These are phyloP conservation scores for Dasyprocta punctata DNA, from an alignment of 2,113 vertebrate species.

Conservation along the genomic window DNA sequence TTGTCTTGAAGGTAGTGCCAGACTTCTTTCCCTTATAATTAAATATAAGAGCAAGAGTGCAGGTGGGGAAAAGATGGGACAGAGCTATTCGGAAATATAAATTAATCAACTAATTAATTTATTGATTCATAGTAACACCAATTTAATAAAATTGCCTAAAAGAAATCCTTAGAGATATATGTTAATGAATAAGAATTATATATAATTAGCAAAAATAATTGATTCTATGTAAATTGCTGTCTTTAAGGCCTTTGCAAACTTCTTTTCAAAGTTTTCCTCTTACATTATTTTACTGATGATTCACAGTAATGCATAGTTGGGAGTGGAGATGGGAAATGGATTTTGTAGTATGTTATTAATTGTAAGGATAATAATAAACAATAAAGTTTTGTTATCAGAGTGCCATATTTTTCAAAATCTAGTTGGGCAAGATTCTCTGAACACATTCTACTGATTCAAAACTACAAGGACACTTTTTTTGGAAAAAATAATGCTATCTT, in stretches of 20 bases:
- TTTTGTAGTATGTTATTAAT: constrained; percentile 46
- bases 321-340: constrained; percentile 4
- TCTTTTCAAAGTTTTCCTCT: not conserved
- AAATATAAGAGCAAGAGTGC: not conserved
- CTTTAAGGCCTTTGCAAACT: not conserved
- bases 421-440: constrained; percentile 17
- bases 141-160: constrained; percentile 57
- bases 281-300: constrained; percentile 32
- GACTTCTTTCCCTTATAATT: constrained; percentile 40
- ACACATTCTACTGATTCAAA: constrained; percentile 15
- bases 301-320: not conserved
- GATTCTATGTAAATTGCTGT: not conserved
- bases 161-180: constrained; percentile 26
- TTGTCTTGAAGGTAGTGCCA: constrained; percentile 20
- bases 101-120: constrained; percentile 42
- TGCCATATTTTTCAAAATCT: constrained; percentile 14
- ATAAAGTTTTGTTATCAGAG: constrained; percentile 31
- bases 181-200: constrained; percentile 27
- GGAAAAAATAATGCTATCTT: not conserved
- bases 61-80: not conserved
- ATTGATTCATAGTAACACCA: constrained; percentile 39
- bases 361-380: not conserved
- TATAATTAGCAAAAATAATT: constrained; percentile 29
- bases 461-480: not conserved
- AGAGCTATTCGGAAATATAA: constrained; percentile 55